These are phyloP conservation scores for Alloscopus bannaensis DNA, from an alignment of 2,888 invertebrate genomes.

Conservation along the genomic window DNA sequence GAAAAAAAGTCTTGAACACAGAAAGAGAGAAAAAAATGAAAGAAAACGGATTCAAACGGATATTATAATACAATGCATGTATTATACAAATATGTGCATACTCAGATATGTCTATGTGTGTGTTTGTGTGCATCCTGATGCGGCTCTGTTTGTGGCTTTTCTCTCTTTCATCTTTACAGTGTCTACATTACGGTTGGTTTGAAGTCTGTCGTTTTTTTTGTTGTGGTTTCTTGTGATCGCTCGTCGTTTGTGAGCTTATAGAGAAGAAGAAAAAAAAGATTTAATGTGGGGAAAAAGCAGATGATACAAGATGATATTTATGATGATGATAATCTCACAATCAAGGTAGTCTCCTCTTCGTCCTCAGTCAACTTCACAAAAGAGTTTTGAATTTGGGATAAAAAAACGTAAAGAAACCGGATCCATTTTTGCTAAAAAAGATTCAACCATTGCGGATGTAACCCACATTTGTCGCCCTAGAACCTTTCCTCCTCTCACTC, in stretches of 20 bases:
- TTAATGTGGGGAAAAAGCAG: background rate
- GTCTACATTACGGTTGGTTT: background rate
- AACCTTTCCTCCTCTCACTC: conserved; percentile 66
- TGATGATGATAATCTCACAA: conserved; percentile 46
- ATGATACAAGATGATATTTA: conserved; percentile 29
- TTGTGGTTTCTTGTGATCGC: too few relatives aligned
- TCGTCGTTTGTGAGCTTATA: background rate
- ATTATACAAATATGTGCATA: too few relatives aligned
- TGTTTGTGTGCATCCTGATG: background rate
- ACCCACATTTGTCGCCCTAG: conserved; percentile 73
- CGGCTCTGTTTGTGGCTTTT: background rate
- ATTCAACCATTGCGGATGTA: conserved; percentile 72
- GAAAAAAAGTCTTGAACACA: too few relatives aligned
- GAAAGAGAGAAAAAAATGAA: too few relatives aligned
- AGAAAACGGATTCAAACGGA: too few relatives aligned
- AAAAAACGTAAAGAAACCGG: conserved; percentile 69
- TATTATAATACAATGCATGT: too few relatives aligned
- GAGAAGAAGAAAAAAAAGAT: background rate
- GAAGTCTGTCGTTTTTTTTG: too few relatives aligned
- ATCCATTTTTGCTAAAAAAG: conserved; percentile 69
- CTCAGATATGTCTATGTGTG: background rate
- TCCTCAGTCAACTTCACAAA: too few relatives aligned
- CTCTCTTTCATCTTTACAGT: background rate
- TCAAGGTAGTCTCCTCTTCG: conserved; percentile 24
- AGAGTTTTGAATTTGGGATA: conserved; percentile 46